Evolutionary conservation across 2,888 invertebrate species (phyloP), one percentile per base, ranked within the genome.

Genomic region (Mimachlamys varia): DNA sequence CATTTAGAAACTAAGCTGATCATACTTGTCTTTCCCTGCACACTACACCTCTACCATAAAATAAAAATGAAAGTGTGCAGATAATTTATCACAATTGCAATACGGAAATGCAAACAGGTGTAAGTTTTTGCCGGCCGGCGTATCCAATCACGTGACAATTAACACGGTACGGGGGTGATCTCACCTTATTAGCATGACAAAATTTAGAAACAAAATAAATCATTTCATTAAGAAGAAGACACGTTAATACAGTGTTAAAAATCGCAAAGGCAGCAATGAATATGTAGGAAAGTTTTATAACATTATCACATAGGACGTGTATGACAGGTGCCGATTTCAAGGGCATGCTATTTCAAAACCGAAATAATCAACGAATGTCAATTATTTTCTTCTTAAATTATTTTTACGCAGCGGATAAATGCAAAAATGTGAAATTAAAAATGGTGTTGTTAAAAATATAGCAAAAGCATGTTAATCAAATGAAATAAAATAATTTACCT

Each of bases 401-500:
- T 58, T 58, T 58, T 19, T n/a, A 2, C 15, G 22, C 15, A 53
- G 53, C 19, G 53, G 53, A 53, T 53, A 53, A 53, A 53, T 53
- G 53, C 12, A 53, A 53, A 2, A 53, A 17, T 53, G 2, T 13
- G 19, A 53, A 53, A 53, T 2, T 53, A 15, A 53, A 53, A 53
- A 53, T 19, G 17, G 53, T 13, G 53, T 13, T 0, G 17, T 15
- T 2, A 53, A 53, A 2, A 17, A 53, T 5, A 5, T 53, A 53
- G 2, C 19, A 53, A 15, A 53, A 53, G 33, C 27, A 7, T 33
- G 0, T 33, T 76, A 7, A 76, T 33, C 10, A 62, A 62, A 76
- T 76, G 27, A 76, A 76, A 76, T 76, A 7, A 76, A 76, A 27
- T 76, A 76, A 76, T 76, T 76, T 76, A 76, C 76, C 76, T 76